phyloP scores from a whole-genome alignment of 1,140 invertebrate genomes.

The Musca domestica region DNA sequence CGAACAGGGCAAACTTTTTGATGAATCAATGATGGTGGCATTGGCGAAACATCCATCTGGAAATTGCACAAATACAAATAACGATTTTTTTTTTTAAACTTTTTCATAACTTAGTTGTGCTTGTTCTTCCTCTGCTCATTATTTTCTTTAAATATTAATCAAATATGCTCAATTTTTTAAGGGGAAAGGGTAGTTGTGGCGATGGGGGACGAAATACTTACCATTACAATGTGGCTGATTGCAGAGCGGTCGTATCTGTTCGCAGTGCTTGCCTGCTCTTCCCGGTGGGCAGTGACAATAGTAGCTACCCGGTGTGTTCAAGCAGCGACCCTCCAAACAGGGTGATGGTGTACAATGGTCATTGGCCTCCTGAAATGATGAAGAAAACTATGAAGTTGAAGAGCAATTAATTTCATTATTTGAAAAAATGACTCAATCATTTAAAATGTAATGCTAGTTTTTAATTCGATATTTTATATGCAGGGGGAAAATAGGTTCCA shows the following conservation, averaged over 20 bases:
- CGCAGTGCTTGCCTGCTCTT: slow-evolving; percentile 89
- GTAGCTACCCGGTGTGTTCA: slow-evolving; percentile 82
- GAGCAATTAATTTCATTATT: no score
- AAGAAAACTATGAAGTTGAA: no score
- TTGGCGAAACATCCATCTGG: slow-evolving; percentile 50
- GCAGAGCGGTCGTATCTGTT: slow-evolving; percentile 63
- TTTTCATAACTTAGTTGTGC: background rate
- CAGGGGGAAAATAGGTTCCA: no score
- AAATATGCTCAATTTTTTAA: background rate
- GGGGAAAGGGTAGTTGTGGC: background rate
- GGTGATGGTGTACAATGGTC: slow-evolving; percentile 81
- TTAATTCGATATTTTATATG: no score
- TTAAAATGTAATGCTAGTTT: no score
- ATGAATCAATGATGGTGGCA: slow-evolving; percentile 43
- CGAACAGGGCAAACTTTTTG: slow-evolving; percentile 63
- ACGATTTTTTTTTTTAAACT: slow-evolving; percentile 10
- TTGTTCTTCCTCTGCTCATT: background rate
- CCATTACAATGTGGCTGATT: slow-evolving; percentile 61
- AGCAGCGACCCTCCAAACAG: slow-evolving; percentile 78
- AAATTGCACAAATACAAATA: slow-evolving; percentile 15
- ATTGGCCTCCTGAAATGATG: slow-evolving; percentile 67
- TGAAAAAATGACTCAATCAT: no score
- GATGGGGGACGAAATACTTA: no score
- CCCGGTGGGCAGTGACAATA: slow-evolving; percentile 85
- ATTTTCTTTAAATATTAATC: background rate